Evolutionary conservation across 2,113 vertebrate genomes (phyloP), one percentile per base, ranked within the genome.

Genomic region (Dromaius novaehollandiae): DNA sequence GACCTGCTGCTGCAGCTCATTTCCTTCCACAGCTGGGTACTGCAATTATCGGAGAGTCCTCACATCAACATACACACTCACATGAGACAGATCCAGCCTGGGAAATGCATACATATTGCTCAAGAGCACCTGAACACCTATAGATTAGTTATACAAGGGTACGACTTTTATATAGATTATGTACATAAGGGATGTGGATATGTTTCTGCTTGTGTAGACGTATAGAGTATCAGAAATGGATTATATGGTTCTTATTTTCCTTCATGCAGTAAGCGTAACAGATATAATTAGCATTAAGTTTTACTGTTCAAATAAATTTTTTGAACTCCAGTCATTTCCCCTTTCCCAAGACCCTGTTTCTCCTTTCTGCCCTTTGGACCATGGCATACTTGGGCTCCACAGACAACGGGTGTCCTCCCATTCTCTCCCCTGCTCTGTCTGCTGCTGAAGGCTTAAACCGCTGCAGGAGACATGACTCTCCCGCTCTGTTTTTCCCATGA

Each of bases 11-110:
- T 95, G 66, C 0, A 3, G 63, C 78, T 88, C 79, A 60, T 90
- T 96, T 96, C 86, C 82, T 95, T 88, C 79, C 71, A 55, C 63
- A 83, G 24, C 46, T 19, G 70, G 63, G 30, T 80, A 42, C 63
- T 86, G 64, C 13, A 77, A 50, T 71, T 74, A 55, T 55, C 11
- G 42, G 50, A 36, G 44, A 78, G 34, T 74, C 44, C 12, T 24
- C 44, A 66, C 48, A 88, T 78, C 58, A 66, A 60, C 36, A 55
- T 13, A 12, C 6, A 1, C 24, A 11, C 58, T 89, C n/a, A 36
- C 5, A 14, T 4, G 44, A 80, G 40, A 53, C 5, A 86, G 8
- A 24, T 80, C 34, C 18, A 50, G 22, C 4, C 7, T 61, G n/a
- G 32, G 24, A 94, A 89, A 87, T 40, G 34, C 4, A 25, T 34